Conservation (phyloP, 2,888 invertebrate species). For the Andricus curvator region DNA sequence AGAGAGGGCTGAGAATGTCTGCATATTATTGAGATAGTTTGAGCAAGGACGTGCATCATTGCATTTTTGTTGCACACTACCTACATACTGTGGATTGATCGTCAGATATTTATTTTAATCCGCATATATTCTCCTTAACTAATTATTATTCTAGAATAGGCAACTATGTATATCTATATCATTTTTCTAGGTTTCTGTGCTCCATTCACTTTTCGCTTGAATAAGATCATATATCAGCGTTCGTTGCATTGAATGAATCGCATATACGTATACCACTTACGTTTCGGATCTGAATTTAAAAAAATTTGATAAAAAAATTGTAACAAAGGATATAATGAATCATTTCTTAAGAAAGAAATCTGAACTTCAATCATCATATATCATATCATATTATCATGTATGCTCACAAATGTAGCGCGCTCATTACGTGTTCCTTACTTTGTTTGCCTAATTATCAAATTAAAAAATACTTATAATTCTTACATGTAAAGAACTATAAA, state of each 20-base stretch:
- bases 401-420: too few species aligned
- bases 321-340: too few species aligned
- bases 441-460: too few species aligned
- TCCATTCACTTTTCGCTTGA: conserved; percentile 33
- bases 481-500: too few species aligned
- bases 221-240: not conserved
- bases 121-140: conserved; percentile 11
- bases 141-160: conserved; percentile 28
- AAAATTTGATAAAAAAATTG: not conserved
- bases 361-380: too few species aligned
- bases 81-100: conserved; percentile 22
- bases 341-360: too few species aligned
- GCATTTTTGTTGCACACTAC: conserved; percentile 14
- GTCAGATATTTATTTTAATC: conserved; percentile 31
- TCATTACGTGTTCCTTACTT: too few species aligned
- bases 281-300: not conserved
- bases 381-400: too few species aligned
- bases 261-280: not conserved
- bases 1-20: conserved; percentile 24
- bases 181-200: not conserved
- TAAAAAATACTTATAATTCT: too few species aligned
- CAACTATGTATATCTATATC: conserved; percentile 1
- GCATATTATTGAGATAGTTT: conserved; percentile 21
- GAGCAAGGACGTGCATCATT: conserved; percentile 18
- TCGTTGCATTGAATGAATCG: conserved; percentile 12